Evolutionary conservation across 2,113 vertebrate genomes (phyloP).

Genomic region (Spilogale gracilis): DNA sequence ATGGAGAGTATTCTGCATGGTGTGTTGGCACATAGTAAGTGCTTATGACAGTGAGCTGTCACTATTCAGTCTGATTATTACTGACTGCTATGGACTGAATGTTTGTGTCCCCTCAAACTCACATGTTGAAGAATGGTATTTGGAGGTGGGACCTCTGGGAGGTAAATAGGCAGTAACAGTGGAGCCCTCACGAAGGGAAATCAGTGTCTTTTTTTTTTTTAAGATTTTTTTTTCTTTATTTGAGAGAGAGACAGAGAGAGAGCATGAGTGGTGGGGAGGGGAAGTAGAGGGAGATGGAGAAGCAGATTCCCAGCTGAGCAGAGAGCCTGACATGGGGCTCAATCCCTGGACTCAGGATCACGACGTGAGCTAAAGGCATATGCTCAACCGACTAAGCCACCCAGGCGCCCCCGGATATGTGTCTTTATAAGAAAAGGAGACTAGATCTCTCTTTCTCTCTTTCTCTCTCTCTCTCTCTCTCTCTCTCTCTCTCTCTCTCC

Average conservation of each 20-base stretch:
- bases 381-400: too few species aligned
- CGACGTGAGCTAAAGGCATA: too few species aligned
- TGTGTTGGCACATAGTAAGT: background rate
- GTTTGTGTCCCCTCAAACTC: background rate
- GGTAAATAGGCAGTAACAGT: background rate
- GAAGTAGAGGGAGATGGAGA: too few species aligned
- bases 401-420: too few species aligned
- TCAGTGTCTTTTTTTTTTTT: background rate
- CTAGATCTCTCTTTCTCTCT: background rate
- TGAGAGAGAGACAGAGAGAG: too few species aligned
- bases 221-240: too few species aligned
- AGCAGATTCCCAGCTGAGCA: too few species aligned
- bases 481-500: background rate
- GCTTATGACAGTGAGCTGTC: background rate
- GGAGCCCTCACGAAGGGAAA: background rate
- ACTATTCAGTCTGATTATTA: background rate
- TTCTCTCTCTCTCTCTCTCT: background rate
- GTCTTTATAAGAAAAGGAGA: background rate
- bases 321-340: too few species aligned
- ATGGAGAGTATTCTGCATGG: background rate
- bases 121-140: background rate
- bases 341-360: too few species aligned
- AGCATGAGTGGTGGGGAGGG: too few species aligned
- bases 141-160: background rate
- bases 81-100: background rate